phyloP scores from a whole-genome alignment of 1,140 invertebrate genomes.

The Heliconius congener region DNA sequence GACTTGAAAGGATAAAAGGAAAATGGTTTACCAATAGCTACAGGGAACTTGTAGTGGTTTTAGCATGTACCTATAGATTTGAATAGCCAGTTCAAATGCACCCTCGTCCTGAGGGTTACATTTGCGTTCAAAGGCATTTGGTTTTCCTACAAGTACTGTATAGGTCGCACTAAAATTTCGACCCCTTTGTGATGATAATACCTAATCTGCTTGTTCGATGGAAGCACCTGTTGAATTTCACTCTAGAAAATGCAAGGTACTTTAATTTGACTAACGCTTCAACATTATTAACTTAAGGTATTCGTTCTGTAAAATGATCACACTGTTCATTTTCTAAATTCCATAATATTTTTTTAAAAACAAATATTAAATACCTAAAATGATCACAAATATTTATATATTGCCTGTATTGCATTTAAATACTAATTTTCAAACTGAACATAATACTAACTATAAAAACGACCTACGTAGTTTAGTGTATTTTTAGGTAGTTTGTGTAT shows the following conservation, averaged over 20 bases:
- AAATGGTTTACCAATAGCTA: conserved; percentile 33
- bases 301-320: not conserved
- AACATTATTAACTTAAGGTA: not conserved
- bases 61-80: conserved; percentile 31
- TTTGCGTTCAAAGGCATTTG: conserved; percentile 27
- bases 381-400: not conserved
- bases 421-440: too few species aligned
- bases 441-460: not conserved
- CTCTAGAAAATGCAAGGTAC: conserved; percentile 7
- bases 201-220: conserved; percentile 40
- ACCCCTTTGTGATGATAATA: conserved; percentile 44
- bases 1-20: conserved; percentile 32
- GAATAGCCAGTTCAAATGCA: conserved; percentile 33
- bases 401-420: not conserved
- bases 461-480: too few species aligned
- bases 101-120: conserved; percentile 34
- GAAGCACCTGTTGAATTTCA: conserved; percentile 43
- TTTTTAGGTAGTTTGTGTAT: not conserved
- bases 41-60: conserved; percentile 24
- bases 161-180: conserved; percentile 20
- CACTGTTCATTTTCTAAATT: not conserved
- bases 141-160: conserved; percentile 26
- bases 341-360: not conserved
- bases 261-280: not conserved
- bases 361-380: not conserved